Evolutionary conservation across 2,797 vertebrate species (phyloP).

Genomic region (Morus bassanus): DNA sequence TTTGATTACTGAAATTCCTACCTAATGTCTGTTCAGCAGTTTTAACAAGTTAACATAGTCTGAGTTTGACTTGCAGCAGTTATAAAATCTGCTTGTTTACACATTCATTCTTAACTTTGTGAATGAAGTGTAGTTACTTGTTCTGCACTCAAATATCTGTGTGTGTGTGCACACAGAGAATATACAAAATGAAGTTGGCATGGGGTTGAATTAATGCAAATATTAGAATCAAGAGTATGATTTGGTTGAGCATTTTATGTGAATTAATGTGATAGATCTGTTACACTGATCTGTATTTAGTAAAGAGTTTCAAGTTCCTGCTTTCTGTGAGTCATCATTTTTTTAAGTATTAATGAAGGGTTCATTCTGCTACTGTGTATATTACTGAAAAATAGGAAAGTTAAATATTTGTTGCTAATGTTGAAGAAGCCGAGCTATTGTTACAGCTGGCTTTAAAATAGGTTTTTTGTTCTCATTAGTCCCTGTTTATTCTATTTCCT

Average conservation of each 20-base stretch:
- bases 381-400: neutral
- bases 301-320: neutral
- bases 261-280: neutral
- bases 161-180: neutral
- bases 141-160: neutral
- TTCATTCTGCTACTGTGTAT: neutral
- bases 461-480: neutral
- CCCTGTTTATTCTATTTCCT: neutral
- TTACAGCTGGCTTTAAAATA: neutral
- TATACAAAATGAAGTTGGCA: neutral
- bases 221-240: neutral
- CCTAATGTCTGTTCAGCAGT: neutral
- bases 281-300: neutral
- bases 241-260: accelerated
- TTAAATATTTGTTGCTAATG: neutral
- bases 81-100: neutral
- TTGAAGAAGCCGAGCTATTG: neutral
- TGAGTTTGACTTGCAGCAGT: neutral
- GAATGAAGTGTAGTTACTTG: neutral
- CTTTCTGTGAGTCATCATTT: neutral
- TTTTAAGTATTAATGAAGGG: neutral
- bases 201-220: neutral
- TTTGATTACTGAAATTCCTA: neutral
- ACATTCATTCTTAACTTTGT: neutral
- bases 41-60: neutral